A percentile compares a stretch with the other conserved stretches of the same genome.
phyloP scores from a whole-genome alignment of 2,888 invertebrate genomes.

The Dascillus cervinus region DNA sequence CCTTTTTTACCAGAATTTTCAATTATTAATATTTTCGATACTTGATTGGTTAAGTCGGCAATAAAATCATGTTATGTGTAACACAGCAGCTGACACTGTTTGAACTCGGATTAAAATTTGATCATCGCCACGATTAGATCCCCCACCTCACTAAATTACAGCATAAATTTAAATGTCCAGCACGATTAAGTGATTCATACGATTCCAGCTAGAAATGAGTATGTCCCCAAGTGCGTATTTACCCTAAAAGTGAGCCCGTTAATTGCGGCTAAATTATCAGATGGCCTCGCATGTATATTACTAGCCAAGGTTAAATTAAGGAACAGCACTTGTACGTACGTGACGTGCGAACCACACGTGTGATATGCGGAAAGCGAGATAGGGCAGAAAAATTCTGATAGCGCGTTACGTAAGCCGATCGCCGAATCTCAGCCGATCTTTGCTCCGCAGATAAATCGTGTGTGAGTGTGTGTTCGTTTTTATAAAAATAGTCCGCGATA shows the following conservation, averaged over 20 bases:
- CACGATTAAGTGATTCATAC: background rate
- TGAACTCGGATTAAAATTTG: too few relatives aligned
- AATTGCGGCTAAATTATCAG: constrained; percentile 12
- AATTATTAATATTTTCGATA: too few relatives aligned
- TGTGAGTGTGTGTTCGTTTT: too few relatives aligned
- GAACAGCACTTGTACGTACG: constrained; percentile 15
- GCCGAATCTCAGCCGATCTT: too few relatives aligned
- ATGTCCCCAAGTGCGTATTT: background rate
- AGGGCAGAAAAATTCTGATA: background rate
- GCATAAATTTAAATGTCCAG: too few relatives aligned
- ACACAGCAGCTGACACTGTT: too few relatives aligned
- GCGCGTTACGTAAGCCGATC: constrained; percentile 1
- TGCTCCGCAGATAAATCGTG: too few relatives aligned
- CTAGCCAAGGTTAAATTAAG: constrained; percentile 17
- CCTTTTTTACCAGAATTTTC: too few relatives aligned
- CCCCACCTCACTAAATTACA: too few relatives aligned
- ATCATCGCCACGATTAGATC: too few relatives aligned
- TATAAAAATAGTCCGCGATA: constrained; percentile 14
- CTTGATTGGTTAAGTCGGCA: too few relatives aligned
- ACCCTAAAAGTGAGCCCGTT: constrained; percentile 5
- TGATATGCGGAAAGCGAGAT: background rate
- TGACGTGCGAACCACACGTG: constrained; percentile 1
- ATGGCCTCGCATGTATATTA: constrained; percentile 11
- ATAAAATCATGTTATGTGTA: too few relatives aligned
- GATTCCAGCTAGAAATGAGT: background rate